phyloP scores from a whole-genome alignment of 2,113 vertebrate genomes.

The Ammodramus savannarum region DNA sequence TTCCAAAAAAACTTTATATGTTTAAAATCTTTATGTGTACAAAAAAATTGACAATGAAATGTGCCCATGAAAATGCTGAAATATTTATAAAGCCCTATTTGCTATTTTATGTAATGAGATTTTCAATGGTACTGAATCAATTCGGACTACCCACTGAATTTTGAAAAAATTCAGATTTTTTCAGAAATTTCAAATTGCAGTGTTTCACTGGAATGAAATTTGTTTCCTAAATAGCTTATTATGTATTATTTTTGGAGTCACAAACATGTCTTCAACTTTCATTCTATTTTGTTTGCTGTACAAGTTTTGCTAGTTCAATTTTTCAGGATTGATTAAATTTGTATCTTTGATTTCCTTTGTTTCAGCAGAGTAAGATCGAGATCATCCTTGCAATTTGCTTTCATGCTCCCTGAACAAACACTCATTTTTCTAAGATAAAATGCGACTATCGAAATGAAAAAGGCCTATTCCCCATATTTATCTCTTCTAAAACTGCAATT shows the following conservation, averaged over 20 bases:
- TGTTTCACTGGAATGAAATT: background rate
- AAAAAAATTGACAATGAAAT: background rate
- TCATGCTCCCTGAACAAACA: background rate
- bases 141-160: background rate
- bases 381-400: background rate
- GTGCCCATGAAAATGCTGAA: background rate
- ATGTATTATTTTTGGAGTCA: background rate
- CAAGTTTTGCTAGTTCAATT: rapidly evolving
- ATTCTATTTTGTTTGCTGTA: rapidly evolving
- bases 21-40: background rate
- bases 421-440: background rate
- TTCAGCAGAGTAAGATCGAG: background rate
- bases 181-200: background rate
- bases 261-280: background rate
- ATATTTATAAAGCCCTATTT: rapidly evolving
- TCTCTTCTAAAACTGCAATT: background rate
- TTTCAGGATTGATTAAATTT: background rate
- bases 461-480: background rate
- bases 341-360: background rate
- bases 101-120: background rate
- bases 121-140: background rate
- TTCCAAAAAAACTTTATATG: background rate
- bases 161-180: background rate
- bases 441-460: background rate
- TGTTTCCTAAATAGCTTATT: background rate